phyloP scores from a whole-genome alignment of 2,888 invertebrate species.

The Stenotaenia linearis region DNA sequence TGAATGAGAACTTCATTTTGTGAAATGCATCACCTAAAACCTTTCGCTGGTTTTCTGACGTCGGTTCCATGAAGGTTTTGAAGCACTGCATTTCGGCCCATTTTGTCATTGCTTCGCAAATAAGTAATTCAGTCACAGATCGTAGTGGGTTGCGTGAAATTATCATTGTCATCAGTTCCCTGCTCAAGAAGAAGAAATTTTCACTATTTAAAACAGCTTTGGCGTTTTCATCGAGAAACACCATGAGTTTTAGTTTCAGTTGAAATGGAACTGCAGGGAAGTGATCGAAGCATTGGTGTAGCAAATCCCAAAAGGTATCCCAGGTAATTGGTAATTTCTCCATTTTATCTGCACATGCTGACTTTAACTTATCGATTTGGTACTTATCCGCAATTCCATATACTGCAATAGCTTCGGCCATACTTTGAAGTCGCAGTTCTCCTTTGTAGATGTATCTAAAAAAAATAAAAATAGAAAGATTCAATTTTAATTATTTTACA shows the following conservation, averaged over 20 bases:
- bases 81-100: neutral
- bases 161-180: neutral
- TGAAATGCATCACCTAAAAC: neutral
- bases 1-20: neutral
- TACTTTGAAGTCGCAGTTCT: too few species aligned
- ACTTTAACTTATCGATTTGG: neutral
- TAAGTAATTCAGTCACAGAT: neutral
- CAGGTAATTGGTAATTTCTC: neutral
- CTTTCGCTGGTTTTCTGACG: neutral
- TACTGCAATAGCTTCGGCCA: too few species aligned
- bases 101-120: neutral
- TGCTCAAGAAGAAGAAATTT: neutral
- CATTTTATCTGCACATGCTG: neutral
- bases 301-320: neutral
- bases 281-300: neutral
- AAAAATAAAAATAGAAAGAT: neutral
- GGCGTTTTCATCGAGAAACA: neutral
- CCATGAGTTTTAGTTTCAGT: neutral
- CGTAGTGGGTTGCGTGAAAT: neutral
- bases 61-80: neutral
- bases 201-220: neutral
- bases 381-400: neutral
- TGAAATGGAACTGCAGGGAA: neutral
- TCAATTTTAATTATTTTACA: too few species aligned
- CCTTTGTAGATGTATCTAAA: neutral